Evolutionary conservation across 35 echinoderm and acorn worm genomes (phyloP).

Genomic region (Patiria miniata): DNA sequence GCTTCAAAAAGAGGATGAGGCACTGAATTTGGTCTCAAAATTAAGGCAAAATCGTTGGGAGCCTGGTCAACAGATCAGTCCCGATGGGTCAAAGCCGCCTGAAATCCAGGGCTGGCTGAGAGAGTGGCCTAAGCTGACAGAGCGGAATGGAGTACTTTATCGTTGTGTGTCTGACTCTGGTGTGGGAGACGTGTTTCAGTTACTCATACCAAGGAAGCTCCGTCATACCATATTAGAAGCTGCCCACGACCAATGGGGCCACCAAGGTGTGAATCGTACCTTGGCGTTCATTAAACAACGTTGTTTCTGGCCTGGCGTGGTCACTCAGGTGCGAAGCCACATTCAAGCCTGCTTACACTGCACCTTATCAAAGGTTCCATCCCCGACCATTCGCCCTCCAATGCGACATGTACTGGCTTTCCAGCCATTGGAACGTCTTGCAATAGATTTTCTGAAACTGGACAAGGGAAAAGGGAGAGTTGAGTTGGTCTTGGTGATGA

Average conservation of each 20-base stretch:
- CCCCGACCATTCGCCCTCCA: conserved; percentile 32
- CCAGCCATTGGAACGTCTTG: conserved; percentile 11
- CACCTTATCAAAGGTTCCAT: conserved; percentile 29
- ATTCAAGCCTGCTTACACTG: conserved; percentile 43
- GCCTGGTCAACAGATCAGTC: background rate
- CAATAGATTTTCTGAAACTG: conserved; percentile 46
- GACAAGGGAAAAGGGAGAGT: conserved; percentile 44
- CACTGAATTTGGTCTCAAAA: background rate
- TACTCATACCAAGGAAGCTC: background rate
- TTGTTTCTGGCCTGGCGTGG: conserved; percentile 66
- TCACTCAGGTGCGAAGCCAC: conserved; percentile 27
- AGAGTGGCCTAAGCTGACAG: background rate
- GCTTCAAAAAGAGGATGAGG: background rate
- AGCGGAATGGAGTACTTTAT: background rate
- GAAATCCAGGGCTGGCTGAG: background rate
- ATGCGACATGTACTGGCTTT: conserved; percentile 48
- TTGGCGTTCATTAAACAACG: background rate
- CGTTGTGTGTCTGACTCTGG: background rate
- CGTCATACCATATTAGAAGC: background rate
- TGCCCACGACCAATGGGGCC: no score
- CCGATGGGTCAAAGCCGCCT: background rate
- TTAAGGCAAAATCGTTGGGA: background rate
- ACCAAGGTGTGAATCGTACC: conserved; percentile 11
- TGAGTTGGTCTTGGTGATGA: conserved; percentile 69
- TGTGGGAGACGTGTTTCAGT: background rate